These are phyloP conservation scores for Abramis brama DNA, from an alignment of 2,113 vertebrate genomes.

Conservation along the genomic window DNA sequence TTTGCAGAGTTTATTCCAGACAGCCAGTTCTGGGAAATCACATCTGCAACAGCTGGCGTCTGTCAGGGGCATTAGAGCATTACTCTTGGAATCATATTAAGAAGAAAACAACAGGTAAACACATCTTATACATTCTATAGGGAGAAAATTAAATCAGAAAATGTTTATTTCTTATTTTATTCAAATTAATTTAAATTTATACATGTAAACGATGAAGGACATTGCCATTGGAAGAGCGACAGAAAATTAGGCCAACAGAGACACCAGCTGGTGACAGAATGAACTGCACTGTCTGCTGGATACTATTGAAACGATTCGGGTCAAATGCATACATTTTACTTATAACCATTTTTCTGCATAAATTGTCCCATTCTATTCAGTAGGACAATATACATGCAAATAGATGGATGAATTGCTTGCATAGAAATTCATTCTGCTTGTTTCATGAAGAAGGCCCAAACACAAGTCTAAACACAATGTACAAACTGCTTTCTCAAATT, in stretches of 20 bases:
- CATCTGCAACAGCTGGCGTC: slow-evolving; percentile 27
- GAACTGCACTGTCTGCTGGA: slow-evolving; percentile 35
- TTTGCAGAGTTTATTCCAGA: background rate
- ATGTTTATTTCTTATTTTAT: background rate
- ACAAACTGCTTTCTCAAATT: background rate
- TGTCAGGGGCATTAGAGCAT: slow-evolving; percentile 29
- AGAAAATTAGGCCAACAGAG: slow-evolving; percentile 57
- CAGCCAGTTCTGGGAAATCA: background rate
- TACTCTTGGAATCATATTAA: background rate
- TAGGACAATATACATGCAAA: no score
- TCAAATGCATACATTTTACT: background rate
- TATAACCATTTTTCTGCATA: background rate
- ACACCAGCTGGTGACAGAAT: slow-evolving; percentile 38
- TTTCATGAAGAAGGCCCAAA: background rate
- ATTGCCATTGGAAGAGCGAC: background rate
- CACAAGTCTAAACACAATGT: background rate
- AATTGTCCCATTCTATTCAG: background rate
- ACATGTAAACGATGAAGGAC: background rate
- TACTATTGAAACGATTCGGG: background rate
- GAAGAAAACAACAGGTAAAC: slow-evolving; percentile 10
- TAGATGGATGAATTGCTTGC: no score
- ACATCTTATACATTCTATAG: background rate
- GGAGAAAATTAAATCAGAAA: background rate
- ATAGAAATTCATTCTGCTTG: background rate
- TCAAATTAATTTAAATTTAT: background rate